Evolutionary conservation across 2,113 vertebrate genomes (phyloP), one percentile per base, ranked within the genome.

Genomic region (Rhipidura dahli): DNA sequence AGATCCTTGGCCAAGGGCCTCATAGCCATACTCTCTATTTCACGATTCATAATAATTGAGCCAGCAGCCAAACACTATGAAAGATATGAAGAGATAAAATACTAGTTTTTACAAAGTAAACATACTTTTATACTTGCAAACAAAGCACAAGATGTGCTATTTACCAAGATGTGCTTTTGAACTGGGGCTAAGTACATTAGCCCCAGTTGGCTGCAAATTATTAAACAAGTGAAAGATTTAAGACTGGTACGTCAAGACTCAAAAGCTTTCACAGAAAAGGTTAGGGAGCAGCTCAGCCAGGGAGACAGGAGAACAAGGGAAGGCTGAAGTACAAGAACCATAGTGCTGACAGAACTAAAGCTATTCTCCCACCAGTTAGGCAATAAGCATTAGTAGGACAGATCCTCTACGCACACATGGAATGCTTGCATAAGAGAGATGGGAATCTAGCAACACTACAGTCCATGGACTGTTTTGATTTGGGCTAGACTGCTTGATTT

Each of bases 21-120:
- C 99, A 99, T 99, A 13, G 99, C 99, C 98, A 99, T 99, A 96
- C 99, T 99, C 97, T 99, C 99, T n/a, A 99, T 99, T 98, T 99
- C 99, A 60, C 99, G 98, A 97, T 99, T 99, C 99, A 99, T 99
- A 97, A 99, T 99, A 97, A 99, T 99, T 45, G 99, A 99, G 92
- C 99, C 99, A 7, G 99, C 99, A 57, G 99, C 99, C 98, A 99
- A 97, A 97, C 99, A 99, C 99, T 99, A 83, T 7, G 83, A 47
- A n/a, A 97, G 30, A 44, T 2, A 75, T 14, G 13, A n/a, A 61
- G 17, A 95, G 24, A 90, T 12, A 50, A 83, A 92, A 47, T 7
- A 59, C 12, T 64, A 13, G 14, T 33, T 91, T 61, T 61, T 20
- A 47, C 9, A 9, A 84, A 24, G 9, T 33, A 61, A 61, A 53